Conservation (phyloP, 2,888 invertebrate species). For the Apamea anceps region DNA sequence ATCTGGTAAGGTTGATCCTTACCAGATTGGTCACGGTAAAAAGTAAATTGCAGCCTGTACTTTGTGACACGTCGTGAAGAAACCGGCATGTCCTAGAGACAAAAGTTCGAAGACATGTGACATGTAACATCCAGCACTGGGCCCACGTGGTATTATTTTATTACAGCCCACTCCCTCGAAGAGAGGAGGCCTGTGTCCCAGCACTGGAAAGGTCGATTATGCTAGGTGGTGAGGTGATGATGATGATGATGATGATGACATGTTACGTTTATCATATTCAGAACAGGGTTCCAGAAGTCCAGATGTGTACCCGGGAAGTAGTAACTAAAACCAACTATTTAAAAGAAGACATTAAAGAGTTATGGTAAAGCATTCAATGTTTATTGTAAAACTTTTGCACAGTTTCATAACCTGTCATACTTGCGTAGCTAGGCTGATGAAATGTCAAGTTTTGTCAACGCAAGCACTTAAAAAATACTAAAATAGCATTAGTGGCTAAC, state of each 20-base stretch:
- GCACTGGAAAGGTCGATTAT: no score
- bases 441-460: constrained; percentile 47
- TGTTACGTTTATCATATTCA: not conserved
- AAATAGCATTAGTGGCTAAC: constrained; percentile 6
- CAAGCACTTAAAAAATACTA: constrained; percentile 21
- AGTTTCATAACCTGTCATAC: constrained; percentile 16
- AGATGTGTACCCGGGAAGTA: not conserved
- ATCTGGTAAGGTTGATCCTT: no score
- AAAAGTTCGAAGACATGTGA: not conserved
- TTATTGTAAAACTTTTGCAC: constrained; percentile 15
- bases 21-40: no score
- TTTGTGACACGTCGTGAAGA: no score
- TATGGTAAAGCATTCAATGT: not conserved
- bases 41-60: no score
- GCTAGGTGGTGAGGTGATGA: no score
- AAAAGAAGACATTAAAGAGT: not conserved
- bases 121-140: not conserved
- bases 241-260: no score
- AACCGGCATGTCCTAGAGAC: no score
- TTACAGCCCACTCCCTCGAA: no score
- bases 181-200: no score
- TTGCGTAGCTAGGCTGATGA: constrained; percentile 13
- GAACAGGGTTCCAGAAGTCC: not conserved
- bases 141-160: not conserved
- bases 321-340: not conserved